phyloP scores from a whole-genome alignment of 2,888 invertebrate genomes.

The Ormyrus rosae region DNA sequence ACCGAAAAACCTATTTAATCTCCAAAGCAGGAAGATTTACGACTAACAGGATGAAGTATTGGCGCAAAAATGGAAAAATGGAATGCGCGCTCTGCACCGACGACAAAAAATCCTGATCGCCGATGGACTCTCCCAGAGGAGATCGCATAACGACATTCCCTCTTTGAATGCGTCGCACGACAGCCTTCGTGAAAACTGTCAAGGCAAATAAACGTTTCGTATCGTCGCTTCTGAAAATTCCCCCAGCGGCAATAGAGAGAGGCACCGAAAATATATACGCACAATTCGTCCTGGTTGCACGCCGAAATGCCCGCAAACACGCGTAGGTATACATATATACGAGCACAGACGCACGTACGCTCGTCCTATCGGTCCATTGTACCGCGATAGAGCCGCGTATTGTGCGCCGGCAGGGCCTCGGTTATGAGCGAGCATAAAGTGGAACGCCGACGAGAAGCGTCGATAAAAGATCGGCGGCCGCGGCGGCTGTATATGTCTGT shows the following conservation, averaged over 20 bases:
- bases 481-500: background rate
- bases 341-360: background rate
- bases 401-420: conserved; percentile 36
- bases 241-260: background rate
- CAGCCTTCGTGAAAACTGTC: conserved; percentile 2
- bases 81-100: background rate
- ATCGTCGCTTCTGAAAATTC: conserved; percentile 12
- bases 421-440: conserved; percentile 57
- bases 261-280: background rate
- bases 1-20: too few relatives aligned
- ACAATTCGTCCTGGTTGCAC: background rate
- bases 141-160: too few relatives aligned
- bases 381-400: conserved; percentile 37
- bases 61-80: background rate
- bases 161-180: background rate
- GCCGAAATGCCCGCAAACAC: background rate
- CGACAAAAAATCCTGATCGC: background rate
- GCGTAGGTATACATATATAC: background rate
- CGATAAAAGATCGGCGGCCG: conserved; percentile 52
- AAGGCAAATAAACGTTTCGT: conserved; percentile 11
- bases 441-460: conserved; percentile 54
- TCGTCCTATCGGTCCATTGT: conserved; percentile 39
- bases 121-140: too few relatives aligned
- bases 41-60: too few relatives aligned
- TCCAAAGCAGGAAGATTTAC: too few relatives aligned